phyloP scores from a whole-genome alignment of 1,140 invertebrate species.

The Hylyphantes graminicola region DNA sequence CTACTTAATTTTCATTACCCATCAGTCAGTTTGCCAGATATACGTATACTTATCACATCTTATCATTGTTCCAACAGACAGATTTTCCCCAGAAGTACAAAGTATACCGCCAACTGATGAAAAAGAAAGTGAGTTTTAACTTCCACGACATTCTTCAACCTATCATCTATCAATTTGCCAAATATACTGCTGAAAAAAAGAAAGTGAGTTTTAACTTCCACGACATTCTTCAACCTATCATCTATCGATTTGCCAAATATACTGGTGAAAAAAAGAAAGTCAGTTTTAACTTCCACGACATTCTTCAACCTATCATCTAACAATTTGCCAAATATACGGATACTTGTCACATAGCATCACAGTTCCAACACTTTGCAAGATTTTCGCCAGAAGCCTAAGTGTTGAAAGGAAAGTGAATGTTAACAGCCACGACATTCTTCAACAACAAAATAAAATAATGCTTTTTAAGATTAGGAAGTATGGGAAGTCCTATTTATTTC shows the following conservation, averaged over 20 bases:
- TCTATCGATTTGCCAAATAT: neutral
- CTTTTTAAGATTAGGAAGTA: conserved; percentile 38
- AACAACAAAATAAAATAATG: conserved; percentile 20
- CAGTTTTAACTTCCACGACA: neutral
- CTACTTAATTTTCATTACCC: neutral
- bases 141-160: neutral
- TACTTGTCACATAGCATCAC: neutral
- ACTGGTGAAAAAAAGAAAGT: too few relatives aligned
- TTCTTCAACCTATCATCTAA: neutral
- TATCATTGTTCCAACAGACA: neutral
- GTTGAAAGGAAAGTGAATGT: neutral
- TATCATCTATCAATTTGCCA: neutral
- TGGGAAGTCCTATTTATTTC: conserved; percentile 38
- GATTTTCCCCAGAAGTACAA: neutral
- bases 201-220: too few relatives aligned
- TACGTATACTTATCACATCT: neutral
- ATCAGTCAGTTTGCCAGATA: neutral
- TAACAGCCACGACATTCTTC: neutral
- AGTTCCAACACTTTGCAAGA: neutral
- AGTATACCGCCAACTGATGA: neutral
- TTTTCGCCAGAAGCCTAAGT: neutral
- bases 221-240: neutral
- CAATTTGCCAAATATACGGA: neutral
- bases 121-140: neutral
- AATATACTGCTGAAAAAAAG: neutral